Base-by-base conservation (phyloP, 2,113 vertebrate species). In the Morphnarchus princeps region DNA sequence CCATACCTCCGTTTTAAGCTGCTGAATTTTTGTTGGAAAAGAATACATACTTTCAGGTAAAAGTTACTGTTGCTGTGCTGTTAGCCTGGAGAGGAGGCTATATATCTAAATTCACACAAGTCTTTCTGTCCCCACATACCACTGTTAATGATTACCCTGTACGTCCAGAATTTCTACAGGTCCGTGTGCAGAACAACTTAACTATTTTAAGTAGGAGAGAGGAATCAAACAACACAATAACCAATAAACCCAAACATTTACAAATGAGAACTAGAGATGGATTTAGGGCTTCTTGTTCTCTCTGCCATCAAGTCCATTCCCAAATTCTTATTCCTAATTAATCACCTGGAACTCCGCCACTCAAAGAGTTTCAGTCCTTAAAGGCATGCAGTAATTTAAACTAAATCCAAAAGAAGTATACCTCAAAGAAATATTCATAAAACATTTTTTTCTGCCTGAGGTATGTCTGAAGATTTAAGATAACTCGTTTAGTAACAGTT, bases 391-490 rank as follows among this genome's bases (percentile, higher is more conserved):
- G 72, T 55, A 81, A 91, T 91, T 93, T 78, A 92, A 42, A 73
- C 59, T 38, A 70, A 89, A 90, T 52, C 65, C 69, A 47, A 63
- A 92, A 81, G 42, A 90, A 78, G 26, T 42, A n/a, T 22, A 83
- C 32, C 92, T 92, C 71, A 92, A 92, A 78, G 76, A 88, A 96
- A 72, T 24, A 65, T 36, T 81, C 70, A 81, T 70, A 71, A 94
- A 92, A 70, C 52, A 78, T 47, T 71, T 38, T 38, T 57, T 96
- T 66, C 85, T 88, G 59, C 69, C 63, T 90, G 82, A 90, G 5
- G 6, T 59, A 63, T 11, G 52, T 79, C 80, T 83, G 57, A 92
- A 96, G 72, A 95, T 93, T 74, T 87, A 78, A 97, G 88, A 96
- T 89, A 96, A 83, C 2, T 3, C 21, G 29, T 78, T 69, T 83